Evolutionary conservation across 23 tunicate genomes (phyloP), one percentile per base, ranked within the genome.

Genomic region (Trididemnum nubilum): DNA sequence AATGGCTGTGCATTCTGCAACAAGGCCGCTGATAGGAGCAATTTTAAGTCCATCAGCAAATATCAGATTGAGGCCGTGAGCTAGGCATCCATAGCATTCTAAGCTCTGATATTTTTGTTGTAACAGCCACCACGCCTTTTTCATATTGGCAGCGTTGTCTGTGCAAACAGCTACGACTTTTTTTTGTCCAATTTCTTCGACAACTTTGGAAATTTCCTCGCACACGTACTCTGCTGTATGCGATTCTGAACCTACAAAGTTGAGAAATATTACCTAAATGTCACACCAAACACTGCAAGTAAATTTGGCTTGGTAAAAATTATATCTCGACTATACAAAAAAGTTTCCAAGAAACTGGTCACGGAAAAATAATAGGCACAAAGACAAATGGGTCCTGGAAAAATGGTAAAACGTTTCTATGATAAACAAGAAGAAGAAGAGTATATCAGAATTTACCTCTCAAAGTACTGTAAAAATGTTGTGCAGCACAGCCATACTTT

Each of bases 121-220:
- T 21, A 61, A 24, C 18, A 61, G 67, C 4, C 26, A 3, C 25
- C 67, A 15, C 26, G 67, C 67, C 26, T 61, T 61, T 61, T 61
- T 61, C 5, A 61, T 61, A 26, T 61, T 61, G 4, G 67, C 26
- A 23, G 67, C 67, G 3, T 61, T 61, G 67, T 61, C 67, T 22
- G 67, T 61, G 67, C 67, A 61, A 12, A 61, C 26, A n/a, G 67
- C 67, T 5, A 61, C n/a, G 5, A 61, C 26, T 61, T 61, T 61
- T 5, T 61, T 23, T 21, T 23, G 26, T 23, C 67, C 67, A 61
- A 61, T 22, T 61, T 61, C 29, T 3, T 61, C 67, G 67, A 61
- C n/a, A 12, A 61, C 29, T 26, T 15, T 61, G 18, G 67, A 3
- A 12, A 61, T 61, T 61, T 61, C 25, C 5, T 26, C 26, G 67